phyloP scores from a whole-genome alignment of 1,140 invertebrate genomes.

The Platyscapa corneri region DNA sequence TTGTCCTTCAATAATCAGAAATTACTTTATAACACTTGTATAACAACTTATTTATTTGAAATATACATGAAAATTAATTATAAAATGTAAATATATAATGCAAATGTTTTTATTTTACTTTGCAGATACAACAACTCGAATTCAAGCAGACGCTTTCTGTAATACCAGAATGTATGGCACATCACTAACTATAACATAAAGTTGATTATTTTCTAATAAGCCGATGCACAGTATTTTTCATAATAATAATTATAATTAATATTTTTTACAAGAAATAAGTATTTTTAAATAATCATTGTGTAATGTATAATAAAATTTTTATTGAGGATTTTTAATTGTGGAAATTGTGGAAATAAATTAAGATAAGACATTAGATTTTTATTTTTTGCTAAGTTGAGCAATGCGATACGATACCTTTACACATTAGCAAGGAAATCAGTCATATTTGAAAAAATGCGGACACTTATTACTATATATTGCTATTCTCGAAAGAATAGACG shows the following conservation, averaged over 20 bases:
- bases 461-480: slow-evolving; percentile 15
- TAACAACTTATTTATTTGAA: background rate
- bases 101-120: slow-evolving; percentile 39
- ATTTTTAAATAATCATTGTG: slow-evolving; percentile 12
- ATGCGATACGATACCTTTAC: too few species aligned
- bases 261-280: slow-evolving; percentile 39
- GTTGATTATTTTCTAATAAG: slow-evolving; percentile 5
- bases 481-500: background rate
- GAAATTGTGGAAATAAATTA: background rate
- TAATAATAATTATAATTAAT: background rate
- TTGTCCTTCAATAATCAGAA: background rate
- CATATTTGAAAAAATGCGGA: background rate
- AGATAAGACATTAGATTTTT: background rate
- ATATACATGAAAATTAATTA: background rate
- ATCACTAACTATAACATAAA: slow-evolving; percentile 47
- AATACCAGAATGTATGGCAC: slow-evolving; percentile 62
- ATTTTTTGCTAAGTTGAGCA: too few species aligned
- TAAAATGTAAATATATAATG: background rate
- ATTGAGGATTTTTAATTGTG: background rate
- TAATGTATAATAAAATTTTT: background rate
- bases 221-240: slow-evolving; percentile 25
- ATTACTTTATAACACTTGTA: background rate
- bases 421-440: background rate
- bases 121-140: slow-evolving; percentile 67
- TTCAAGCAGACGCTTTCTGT: slow-evolving; percentile 62